These are phyloP conservation scores for Marmota flaviventris DNA, from an alignment of 2,113 vertebrate genomes.

Conservation along the genomic window DNA sequence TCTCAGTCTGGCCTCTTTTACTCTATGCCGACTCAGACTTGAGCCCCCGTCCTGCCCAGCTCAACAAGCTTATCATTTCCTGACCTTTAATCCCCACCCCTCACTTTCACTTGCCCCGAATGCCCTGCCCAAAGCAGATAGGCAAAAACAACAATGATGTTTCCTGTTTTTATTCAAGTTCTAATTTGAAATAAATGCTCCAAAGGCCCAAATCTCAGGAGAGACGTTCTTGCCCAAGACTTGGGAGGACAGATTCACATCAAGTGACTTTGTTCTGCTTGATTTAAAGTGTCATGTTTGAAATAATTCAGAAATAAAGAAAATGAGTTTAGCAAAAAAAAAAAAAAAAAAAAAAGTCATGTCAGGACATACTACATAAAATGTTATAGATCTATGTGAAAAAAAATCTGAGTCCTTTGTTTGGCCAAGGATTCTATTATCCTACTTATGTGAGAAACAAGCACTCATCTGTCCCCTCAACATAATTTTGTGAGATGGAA, in stretches of 20 bases:
- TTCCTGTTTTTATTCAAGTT: background rate
- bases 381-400: background rate
- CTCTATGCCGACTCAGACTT: background rate
- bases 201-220: background rate
- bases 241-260: background rate
- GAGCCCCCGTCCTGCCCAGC: background rate
- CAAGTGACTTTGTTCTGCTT: background rate
- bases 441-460: background rate
- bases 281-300: background rate
- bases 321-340: conserved; percentile 1
- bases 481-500: background rate
- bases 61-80: background rate
- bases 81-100: background rate
- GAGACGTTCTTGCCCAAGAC: background rate
- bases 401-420: background rate
- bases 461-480: background rate
- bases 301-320: conserved; percentile 46
- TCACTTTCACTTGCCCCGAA: background rate
- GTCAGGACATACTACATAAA: background rate
- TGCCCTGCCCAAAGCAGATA: background rate
- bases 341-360: background rate
- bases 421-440: background rate
- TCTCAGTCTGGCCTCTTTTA: background rate
- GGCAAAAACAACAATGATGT: background rate
- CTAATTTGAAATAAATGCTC: conserved; percentile 37